Conservation (phyloP, 2,113 vertebrate genomes). For the Sander lucioperca region DNA sequence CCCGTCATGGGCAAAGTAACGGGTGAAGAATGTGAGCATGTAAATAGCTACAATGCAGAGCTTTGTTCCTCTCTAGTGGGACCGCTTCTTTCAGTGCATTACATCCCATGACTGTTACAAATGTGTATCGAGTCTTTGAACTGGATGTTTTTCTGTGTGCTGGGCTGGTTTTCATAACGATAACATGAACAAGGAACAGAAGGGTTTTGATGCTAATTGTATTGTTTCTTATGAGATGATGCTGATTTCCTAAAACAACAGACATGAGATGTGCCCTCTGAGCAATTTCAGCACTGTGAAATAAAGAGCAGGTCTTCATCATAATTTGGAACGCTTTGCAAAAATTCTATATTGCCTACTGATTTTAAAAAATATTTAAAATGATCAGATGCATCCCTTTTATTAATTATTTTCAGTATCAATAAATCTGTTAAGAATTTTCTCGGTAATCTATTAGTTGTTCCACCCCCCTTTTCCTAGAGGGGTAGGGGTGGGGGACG, state of each 20-base stretch:
- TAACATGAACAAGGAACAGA: not conserved
- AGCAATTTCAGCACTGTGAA: not conserved
- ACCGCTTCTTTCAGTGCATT: constrained; percentile 18
- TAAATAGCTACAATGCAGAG: constrained; percentile 53
- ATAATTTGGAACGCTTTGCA: not conserved
- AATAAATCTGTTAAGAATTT: too few species aligned
- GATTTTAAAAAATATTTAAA: not conserved
- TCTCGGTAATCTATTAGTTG: too few species aligned
- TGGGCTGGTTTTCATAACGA: not conserved
- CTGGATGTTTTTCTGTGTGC: not conserved
- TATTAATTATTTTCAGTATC: too few species aligned
- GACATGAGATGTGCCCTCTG: not conserved
- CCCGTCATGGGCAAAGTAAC: not conserved
- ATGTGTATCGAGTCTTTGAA: constrained; percentile 18
- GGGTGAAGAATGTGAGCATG: constrained; percentile 52
- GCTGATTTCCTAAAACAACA: not conserved
- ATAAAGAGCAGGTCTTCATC: not conserved
- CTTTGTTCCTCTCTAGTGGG: constrained; percentile 47
- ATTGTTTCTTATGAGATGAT: not conserved
- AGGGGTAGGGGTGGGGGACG: too few species aligned
- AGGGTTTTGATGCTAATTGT: not conserved
- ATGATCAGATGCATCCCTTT: not conserved
- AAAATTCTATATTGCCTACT: not conserved
- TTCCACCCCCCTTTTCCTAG: too few species aligned
- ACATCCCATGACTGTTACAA: constrained; percentile 30